Percentiles rank a stretch among this genome's conserved stretches.
phyloP scores from a whole-genome alignment of 2,113 vertebrate genomes.

The Clarias macrocephalus region DNA sequence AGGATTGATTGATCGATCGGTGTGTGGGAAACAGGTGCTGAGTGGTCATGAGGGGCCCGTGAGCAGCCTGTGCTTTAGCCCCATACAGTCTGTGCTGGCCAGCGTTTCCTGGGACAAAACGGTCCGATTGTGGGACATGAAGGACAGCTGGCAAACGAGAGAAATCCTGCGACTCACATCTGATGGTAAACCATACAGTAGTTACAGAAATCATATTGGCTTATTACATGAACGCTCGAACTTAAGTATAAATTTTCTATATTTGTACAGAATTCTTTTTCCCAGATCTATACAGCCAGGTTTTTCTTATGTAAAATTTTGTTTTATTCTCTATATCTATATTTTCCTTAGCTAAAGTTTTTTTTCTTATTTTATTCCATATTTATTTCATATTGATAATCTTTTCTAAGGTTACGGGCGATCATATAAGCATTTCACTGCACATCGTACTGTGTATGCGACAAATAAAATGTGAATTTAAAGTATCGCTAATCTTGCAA shows the following conservation, averaged over 20 bases:
- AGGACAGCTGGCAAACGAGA: conserved; percentile 94
- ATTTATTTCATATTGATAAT: too few relatives aligned
- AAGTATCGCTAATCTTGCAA: background rate
- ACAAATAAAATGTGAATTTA: too few relatives aligned
- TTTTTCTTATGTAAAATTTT: too few relatives aligned
- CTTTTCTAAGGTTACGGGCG: too few relatives aligned
- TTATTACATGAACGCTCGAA: background rate
- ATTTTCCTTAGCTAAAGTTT: too few relatives aligned
- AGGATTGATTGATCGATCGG: background rate
- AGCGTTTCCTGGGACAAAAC: conserved; percentile 96
- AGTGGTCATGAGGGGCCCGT: conserved; percentile 91
- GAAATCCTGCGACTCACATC: conserved; percentile 82
- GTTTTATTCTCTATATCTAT: too few relatives aligned
- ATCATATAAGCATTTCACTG: too few relatives aligned
- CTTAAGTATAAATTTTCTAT: too few relatives aligned
- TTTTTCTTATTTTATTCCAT: too few relatives aligned
- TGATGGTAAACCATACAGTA: conserved; percentile 75
- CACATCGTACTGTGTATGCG: too few relatives aligned
- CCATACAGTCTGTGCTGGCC: conserved; percentile 84
- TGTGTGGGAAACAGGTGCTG: conserved; percentile 76
- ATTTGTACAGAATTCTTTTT: too few relatives aligned
- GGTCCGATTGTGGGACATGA: conserved; percentile 92
- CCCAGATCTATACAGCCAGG: too few relatives aligned
- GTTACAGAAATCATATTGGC: background rate
- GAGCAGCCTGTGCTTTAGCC: conserved; percentile 88